A percentile compares a stretch with the other conserved stretches of the same genome.
Evolutionary conservation across 2,888 invertebrate species (phyloP).

Genomic region (Pinctada fucata): DNA sequence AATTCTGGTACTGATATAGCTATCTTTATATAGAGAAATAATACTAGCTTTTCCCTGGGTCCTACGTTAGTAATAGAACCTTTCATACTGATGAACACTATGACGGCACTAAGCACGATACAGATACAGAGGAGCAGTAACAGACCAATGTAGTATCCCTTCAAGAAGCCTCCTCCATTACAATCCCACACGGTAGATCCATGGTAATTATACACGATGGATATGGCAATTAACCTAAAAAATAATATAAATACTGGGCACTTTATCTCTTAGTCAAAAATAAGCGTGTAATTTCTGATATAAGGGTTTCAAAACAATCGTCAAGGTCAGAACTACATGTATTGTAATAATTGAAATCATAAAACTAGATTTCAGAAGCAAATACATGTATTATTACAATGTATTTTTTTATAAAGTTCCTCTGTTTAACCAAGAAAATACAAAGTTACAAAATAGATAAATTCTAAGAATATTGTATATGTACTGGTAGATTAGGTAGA

Average conservation of each 20-base stretch:
- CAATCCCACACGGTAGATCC: slow-evolving; percentile 83
- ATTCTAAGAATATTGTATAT: too few relatives aligned
- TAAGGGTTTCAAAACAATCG: too few relatives aligned
- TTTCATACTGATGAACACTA: slow-evolving; percentile 76
- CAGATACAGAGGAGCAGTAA: slow-evolving; percentile 70
- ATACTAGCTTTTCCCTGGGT: slow-evolving; percentile 84
- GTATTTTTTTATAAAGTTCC: too few relatives aligned
- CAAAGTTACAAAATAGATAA: too few relatives aligned
- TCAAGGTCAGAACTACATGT: too few relatives aligned
- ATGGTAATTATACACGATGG: slow-evolving; percentile 81
- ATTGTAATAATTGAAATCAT: too few relatives aligned
- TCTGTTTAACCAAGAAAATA: too few relatives aligned
- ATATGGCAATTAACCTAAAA: slow-evolving; percentile 83
- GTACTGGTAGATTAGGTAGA: too few relatives aligned
- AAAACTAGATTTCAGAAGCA: too few relatives aligned
- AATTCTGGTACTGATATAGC: slow-evolving; percentile 87
- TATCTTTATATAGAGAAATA: slow-evolving; percentile 84
- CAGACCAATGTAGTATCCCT: slow-evolving; percentile 84
- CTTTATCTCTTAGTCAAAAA: too few relatives aligned
- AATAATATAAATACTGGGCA: slow-evolving; percentile 31
- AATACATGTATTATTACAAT: too few relatives aligned
- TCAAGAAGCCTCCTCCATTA: slow-evolving; percentile 85
- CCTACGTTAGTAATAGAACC: slow-evolving; percentile 88
- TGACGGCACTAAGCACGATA: slow-evolving; percentile 73
- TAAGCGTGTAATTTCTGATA: too few relatives aligned